These are phyloP conservation scores for Buathra laborator DNA, from an alignment of 2,888 invertebrate genomes.

Conservation along the genomic window DNA sequence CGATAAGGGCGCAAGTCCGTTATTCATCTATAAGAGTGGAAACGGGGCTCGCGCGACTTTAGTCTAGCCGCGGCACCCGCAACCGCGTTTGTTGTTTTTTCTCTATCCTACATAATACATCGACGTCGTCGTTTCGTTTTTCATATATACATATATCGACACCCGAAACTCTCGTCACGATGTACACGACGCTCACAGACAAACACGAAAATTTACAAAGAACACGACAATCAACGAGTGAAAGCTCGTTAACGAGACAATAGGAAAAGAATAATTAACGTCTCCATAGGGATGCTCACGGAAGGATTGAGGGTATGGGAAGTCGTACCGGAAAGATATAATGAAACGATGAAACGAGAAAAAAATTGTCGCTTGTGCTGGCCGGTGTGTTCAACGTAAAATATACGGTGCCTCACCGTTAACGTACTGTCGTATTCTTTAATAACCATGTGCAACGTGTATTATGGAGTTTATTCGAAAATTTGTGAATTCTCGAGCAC, in stretches of 20 bases:
- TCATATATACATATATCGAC: constrained; percentile 59
- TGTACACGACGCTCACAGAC: neutral
- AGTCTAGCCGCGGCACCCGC: constrained; percentile 78
- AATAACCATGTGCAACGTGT: constrained; percentile 22
- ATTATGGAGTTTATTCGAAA: constrained; percentile 5
- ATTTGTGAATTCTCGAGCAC: constrained; percentile 2
- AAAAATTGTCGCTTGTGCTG: constrained; percentile 27
- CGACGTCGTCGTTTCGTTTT: constrained; percentile 60
- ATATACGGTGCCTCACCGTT: neutral
- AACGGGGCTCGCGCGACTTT: constrained; percentile 72
- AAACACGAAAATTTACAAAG: neutral
- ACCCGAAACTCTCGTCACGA: neutral
- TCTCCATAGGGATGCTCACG: constrained; percentile 23
- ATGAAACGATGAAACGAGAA: constrained; percentile 13
- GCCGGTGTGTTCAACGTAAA: constrained; percentile 7
- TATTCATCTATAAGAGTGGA: constrained; percentile 65
- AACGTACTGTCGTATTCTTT: neutral
- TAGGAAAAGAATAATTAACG: constrained; percentile 30
- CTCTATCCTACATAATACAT: constrained; percentile 33
- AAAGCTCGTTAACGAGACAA: constrained; percentile 36
- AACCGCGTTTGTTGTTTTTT: constrained; percentile 43
- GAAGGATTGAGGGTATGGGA: constrained; percentile 7
- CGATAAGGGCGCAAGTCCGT: constrained; percentile 68
- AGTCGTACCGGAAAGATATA: constrained; percentile 9
- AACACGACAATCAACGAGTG: constrained; percentile 6